Percentiles rank a stretch among this genome's conserved stretches.
Evolutionary conservation across 1,140 invertebrate species (phyloP).

Genomic region (Eufriesea mexicana): DNA sequence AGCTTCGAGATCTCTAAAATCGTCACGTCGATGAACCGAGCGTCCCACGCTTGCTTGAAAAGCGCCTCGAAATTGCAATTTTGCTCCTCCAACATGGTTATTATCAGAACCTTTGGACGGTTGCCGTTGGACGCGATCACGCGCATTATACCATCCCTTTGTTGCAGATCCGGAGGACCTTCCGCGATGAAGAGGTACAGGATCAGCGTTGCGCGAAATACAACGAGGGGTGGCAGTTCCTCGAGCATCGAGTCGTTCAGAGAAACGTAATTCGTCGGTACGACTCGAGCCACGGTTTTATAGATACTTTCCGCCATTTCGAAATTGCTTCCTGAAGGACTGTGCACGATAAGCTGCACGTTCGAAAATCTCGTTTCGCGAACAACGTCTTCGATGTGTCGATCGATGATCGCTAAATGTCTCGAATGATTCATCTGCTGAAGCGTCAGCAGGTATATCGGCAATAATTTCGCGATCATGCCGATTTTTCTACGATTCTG

Average conservation of each 20-base stretch:
- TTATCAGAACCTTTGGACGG: background rate
- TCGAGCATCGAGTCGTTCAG: background rate
- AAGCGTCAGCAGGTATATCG: background rate
- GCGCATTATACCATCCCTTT: background rate
- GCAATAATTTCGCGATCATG: background rate
- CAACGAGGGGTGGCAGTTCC: background rate
- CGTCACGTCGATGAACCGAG: background rate
- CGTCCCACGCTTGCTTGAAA: conserved; percentile 6
- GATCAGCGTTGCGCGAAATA: background rate
- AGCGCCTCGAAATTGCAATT: background rate
- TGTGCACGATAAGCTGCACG: background rate
- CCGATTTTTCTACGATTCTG: background rate
- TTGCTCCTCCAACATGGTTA: background rate
- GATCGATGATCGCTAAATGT: background rate
- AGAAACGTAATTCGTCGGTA: conserved; percentile 4
- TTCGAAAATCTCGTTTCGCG: background rate
- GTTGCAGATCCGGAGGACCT: background rate
- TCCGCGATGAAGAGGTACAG: background rate
- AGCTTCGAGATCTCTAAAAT: background rate
- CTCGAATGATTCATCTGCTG: conserved; percentile 7
- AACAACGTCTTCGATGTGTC: background rate
- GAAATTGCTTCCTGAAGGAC: background rate
- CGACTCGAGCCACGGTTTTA: background rate
- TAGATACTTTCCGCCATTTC: background rate
- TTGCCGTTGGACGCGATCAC: background rate